Evolutionary conservation across 2,113 vertebrate genomes (phyloP).

Genomic region (Scomber colias): DNA sequence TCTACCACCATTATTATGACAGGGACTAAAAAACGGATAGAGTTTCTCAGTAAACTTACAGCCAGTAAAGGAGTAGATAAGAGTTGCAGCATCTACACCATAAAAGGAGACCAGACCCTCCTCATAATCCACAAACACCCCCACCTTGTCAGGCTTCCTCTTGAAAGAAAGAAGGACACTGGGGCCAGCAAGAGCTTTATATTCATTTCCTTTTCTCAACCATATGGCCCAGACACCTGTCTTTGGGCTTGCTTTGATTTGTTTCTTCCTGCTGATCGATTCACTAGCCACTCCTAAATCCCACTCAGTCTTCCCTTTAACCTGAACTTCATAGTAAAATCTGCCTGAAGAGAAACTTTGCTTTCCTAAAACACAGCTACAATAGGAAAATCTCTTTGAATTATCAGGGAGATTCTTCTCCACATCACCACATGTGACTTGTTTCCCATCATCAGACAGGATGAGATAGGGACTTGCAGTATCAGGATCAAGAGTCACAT

Average conservation of each 20-base stretch:
- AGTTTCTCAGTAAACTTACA: too few relatives aligned
- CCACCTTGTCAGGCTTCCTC: too few relatives aligned
- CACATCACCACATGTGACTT: background rate
- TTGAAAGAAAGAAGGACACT: too few relatives aligned
- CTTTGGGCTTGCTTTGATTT: background rate
- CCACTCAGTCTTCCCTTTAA: constrained; percentile 10
- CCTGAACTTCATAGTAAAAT: too few relatives aligned
- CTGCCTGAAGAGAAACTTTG: too few relatives aligned
- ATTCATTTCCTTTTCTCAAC: constrained; percentile 4
- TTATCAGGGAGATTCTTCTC: background rate
- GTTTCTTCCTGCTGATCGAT: background rate
- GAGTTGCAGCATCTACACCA: too few relatives aligned
- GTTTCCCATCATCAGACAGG: constrained; percentile 6
- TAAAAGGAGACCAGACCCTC: too few relatives aligned
- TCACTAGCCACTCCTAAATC: background rate
- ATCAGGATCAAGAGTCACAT: constrained; percentile 1
- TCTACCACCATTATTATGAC: too few relatives aligned
- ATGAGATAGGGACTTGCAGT: background rate
- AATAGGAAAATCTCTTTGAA: background rate
- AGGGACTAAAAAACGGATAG: too few relatives aligned
- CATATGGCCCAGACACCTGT: background rate
- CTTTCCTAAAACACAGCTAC: constrained; percentile 1
- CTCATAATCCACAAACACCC: too few relatives aligned
- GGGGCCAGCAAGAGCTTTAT: background rate
- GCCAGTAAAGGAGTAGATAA: too few relatives aligned